Evolutionary conservation across 2,113 vertebrate genomes (phyloP).

Genomic region (Cricetomys ansorgei): DNA sequence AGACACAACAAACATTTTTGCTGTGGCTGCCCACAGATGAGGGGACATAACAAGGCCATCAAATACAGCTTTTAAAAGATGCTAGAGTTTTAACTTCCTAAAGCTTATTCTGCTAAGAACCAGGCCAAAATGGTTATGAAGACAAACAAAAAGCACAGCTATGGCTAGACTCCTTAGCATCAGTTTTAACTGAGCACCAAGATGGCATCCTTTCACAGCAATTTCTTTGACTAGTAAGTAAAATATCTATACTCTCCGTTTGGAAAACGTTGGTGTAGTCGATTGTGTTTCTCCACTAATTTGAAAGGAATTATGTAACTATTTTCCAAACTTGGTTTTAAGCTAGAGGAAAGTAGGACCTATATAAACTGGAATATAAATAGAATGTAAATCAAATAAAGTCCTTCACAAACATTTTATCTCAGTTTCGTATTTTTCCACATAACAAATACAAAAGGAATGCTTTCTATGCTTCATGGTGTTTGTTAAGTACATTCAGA

Average conservation of each 20-base stretch:
- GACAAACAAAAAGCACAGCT: not conserved
- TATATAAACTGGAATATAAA: conserved; percentile 48
- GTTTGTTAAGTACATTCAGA: not conserved
- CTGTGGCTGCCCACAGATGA: not conserved
- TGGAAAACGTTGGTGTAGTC: conserved; percentile 28
- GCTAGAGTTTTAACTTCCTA: not conserved
- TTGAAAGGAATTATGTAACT: conserved; percentile 36
- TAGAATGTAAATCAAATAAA: conserved; percentile 42
- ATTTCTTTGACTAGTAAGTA: conserved; percentile 21
- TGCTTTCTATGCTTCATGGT: conserved; percentile 19
- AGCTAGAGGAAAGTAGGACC: conserved; percentile 38
- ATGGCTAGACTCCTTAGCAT: not conserved
- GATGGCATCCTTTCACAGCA: not conserved
- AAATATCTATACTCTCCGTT: conserved; percentile 1
- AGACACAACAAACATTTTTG: not conserved
- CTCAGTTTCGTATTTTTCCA: conserved; percentile 39
- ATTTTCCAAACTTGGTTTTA: conserved; percentile 50
- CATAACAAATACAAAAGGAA: conserved; percentile 27
- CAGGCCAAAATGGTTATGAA: conserved; percentile 22
- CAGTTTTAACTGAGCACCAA: not conserved
- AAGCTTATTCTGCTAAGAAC: not conserved
- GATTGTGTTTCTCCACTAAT: conserved; percentile 26
- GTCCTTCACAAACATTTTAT: conserved; percentile 1
- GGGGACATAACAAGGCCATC: not conserved
- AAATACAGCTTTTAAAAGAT: conserved; percentile 21